Evolutionary conservation across 2,797 vertebrate genomes (phyloP).

Genomic region (Mormyrops boulengeri): DNA sequence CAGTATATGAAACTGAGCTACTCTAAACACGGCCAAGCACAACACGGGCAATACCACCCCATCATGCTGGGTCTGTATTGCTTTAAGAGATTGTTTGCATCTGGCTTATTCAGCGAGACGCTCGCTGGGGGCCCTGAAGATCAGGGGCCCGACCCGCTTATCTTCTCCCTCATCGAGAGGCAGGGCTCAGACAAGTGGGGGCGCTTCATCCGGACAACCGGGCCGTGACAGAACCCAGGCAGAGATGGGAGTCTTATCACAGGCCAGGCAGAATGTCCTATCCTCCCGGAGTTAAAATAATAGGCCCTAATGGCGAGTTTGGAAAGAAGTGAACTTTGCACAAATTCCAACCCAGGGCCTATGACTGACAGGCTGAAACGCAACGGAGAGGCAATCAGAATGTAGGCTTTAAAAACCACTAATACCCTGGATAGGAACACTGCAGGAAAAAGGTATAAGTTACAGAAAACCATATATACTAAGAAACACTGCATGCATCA

Average conservation of each 20-base stretch:
- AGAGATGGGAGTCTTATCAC: constrained; percentile 35
- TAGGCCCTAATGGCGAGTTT: constrained; percentile 26
- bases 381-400: not conserved
- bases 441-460: not conserved
- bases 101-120: constrained; percentile 53
- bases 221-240: constrained; percentile 25
- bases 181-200: constrained; percentile 17
- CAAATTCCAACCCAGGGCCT: constrained; percentile 21
- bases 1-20: constrained; percentile 46
- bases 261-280: constrained; percentile 15
- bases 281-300: constrained; percentile 37
- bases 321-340: constrained; percentile 37
- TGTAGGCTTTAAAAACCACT: not conserved
- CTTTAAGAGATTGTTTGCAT: constrained; percentile 60
- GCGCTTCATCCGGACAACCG: constrained; percentile 45
- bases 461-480: not conserved
- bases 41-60: constrained; percentile 42
- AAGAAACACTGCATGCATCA: not conserved
- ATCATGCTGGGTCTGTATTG: constrained; percentile 39
- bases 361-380: not conserved
- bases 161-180: constrained; percentile 45
- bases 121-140: constrained; percentile 36
- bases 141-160: constrained; percentile 48
- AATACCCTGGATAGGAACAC: not conserved
- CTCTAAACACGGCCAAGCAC: constrained; percentile 45